These are phyloP conservation scores for Caradrina clavipalpis DNA, from an alignment of 2,888 invertebrate species.

Conservation along the genomic window DNA sequence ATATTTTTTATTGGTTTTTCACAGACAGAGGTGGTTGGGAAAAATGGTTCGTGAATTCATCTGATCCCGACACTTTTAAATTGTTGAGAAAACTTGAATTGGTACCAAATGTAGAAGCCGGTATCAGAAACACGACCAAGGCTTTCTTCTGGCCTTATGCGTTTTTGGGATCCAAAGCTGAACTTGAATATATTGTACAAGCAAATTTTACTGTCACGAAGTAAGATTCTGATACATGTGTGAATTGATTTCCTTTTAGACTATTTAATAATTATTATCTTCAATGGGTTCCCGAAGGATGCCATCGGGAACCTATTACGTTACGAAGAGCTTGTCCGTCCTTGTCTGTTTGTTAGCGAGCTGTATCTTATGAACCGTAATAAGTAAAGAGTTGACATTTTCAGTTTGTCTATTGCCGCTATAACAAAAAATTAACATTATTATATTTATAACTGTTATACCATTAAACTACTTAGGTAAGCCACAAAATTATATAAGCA, in stretches of 20 bases:
- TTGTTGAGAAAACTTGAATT: conserved; percentile 93
- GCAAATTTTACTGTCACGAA: conserved; percentile 92
- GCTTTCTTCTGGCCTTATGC: conserved; percentile 95
- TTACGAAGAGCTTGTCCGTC: no score
- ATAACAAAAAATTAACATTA: no score
- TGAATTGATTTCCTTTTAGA: no score
- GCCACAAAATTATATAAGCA: background rate
- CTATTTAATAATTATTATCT: no score
- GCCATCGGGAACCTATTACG: no score
- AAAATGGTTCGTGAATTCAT: conserved; percentile 93
- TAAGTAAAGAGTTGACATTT: no score
- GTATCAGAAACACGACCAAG: conserved; percentile 93
- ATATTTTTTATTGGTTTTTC: conserved; percentile 12
- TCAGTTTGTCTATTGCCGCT: no score
- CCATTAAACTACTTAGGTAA: no score
- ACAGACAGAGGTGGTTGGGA: conserved; percentile 95
- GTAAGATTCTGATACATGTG: conserved; percentile 66
- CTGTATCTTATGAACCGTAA: no score
- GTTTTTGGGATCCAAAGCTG: conserved; percentile 93
- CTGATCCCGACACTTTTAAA: conserved; percentile 91
- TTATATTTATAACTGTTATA: no score
- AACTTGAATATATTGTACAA: conserved; percentile 93
- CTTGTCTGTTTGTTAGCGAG: no score
- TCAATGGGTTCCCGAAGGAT: no score
- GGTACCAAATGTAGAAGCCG: conserved; percentile 92